Percentiles rank a stretch among this genome's conserved stretches.
Evolutionary conservation across 92 coral and sea anemone species (phyloP).

Genomic region (Parazoanthus swiftii): DNA sequence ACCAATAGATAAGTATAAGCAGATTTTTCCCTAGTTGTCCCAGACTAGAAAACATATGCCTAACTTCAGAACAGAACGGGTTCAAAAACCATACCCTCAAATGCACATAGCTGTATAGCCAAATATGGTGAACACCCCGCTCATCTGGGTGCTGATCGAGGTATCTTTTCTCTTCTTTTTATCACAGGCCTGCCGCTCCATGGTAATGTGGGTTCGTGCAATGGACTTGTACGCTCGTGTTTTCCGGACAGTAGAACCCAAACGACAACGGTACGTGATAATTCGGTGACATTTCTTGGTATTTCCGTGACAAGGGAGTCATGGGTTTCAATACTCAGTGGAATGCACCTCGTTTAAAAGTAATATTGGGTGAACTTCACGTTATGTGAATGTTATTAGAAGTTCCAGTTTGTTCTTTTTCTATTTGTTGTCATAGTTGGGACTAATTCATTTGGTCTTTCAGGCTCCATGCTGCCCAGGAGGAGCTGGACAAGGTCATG

Average conservation of each 20-base stretch:
- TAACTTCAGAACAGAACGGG: too few relatives aligned
- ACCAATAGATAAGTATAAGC: background rate
- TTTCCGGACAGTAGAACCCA: conserved; percentile 93
- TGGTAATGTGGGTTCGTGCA: conserved; percentile 99
- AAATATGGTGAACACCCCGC: background rate
- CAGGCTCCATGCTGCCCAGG: conserved; percentile 83
- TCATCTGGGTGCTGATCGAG: background rate
- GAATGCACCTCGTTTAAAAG: too few relatives aligned
- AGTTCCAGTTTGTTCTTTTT: too few relatives aligned
- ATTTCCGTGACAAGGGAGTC: too few relatives aligned
- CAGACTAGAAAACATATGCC: too few relatives aligned
- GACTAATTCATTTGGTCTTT: background rate
- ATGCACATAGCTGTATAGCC: background rate
- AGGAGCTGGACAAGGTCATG: conserved; percentile 90
- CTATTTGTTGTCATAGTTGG: too few relatives aligned
- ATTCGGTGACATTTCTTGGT: too few relatives aligned
- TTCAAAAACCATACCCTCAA: background rate
- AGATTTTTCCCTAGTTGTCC: background rate
- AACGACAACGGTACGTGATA: conserved; percentile 68
- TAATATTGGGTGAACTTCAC: too few relatives aligned
- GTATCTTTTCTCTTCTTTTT: background rate
- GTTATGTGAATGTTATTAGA: too few relatives aligned
- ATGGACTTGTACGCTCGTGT: conserved; percentile 97
- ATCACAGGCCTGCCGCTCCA: conserved; percentile 86
- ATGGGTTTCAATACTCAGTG: background rate